These are phyloP conservation scores for Cottoperca gobio DNA, from an alignment of 2,797 vertebrate genomes.

Conservation along the genomic window DNA sequence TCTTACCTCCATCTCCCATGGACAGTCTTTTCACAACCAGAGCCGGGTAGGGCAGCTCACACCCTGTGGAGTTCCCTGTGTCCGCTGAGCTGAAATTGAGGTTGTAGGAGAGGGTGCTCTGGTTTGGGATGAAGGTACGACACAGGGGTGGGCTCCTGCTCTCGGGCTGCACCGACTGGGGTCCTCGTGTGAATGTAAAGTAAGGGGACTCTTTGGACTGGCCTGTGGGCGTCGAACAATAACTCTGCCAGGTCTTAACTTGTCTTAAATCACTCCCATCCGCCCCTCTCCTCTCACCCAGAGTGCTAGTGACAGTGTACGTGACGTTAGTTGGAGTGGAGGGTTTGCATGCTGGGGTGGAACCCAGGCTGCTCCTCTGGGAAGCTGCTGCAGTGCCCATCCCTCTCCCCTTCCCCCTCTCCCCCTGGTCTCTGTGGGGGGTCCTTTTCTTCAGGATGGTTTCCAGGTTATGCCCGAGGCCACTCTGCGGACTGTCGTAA, in stretches of 20 bases:
- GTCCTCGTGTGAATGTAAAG: conserved; percentile 61
- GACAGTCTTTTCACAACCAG: conserved; percentile 84
- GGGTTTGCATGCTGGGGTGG: conserved; percentile 36
- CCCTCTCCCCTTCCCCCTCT: neutral
- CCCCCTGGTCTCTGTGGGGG: conserved; percentile 47
- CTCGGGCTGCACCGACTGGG: conserved; percentile 36
- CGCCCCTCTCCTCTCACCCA: conserved; percentile 64
- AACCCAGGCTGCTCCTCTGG: conserved; percentile 31
- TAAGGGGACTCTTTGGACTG: conserved; percentile 67
- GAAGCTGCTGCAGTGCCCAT: conserved; percentile 43
- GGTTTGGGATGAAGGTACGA: conserved; percentile 57
- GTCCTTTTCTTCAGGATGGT: conserved; percentile 85
- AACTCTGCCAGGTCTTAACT: conserved; percentile 39
- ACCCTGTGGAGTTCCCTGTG: conserved; percentile 51
- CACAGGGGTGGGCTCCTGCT: conserved; percentile 35
- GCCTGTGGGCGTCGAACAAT: conserved; percentile 70
- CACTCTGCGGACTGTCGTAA: conserved; percentile 87
- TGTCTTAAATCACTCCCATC: conserved; percentile 50
- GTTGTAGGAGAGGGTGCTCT: conserved; percentile 74
- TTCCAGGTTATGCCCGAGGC: conserved; percentile 85
- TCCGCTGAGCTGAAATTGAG: conserved; percentile 77
- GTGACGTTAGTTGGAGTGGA: conserved; percentile 71
- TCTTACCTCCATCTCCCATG: conserved; percentile 78
- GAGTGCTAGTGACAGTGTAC: conserved; percentile 73
- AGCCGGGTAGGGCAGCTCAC: conserved; percentile 74